Percentiles rank a stretch among this genome's conserved stretches.
Conservation (phyloP, 2,888 invertebrate species). For the Sphaerophoria taeniata region DNA sequence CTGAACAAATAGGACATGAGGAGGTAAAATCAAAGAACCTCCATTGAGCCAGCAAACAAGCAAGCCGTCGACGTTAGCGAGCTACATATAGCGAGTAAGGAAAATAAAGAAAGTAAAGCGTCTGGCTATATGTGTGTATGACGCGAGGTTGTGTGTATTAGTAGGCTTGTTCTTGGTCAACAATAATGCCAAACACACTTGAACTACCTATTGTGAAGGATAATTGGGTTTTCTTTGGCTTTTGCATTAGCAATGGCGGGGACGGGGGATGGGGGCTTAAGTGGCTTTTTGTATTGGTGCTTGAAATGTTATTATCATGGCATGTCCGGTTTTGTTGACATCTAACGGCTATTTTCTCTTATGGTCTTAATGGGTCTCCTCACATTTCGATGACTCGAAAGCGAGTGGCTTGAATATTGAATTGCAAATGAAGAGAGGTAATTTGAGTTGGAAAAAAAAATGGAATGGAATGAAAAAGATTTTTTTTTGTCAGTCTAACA, state of each 20-base stretch:
- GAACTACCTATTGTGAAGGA: constrained; percentile 36
- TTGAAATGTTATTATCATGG: constrained; percentile 52
- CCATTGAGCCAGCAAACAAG: constrained; percentile 25
- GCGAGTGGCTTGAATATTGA: constrained; percentile 20
- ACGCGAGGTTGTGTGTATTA: background rate
- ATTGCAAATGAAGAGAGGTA: constrained; percentile 30
- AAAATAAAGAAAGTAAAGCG: constrained; percentile 6
- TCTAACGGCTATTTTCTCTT: constrained; percentile 18
- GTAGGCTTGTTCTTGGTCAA: constrained; percentile 40
- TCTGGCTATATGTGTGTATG: constrained; percentile 43
- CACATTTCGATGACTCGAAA: background rate
- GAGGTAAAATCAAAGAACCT: constrained; percentile 49
- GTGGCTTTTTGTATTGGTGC: constrained; percentile 44
- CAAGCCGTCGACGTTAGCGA: background rate
- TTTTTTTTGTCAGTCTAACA: no score
- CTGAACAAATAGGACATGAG: constrained; percentile 64
- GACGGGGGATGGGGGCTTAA: constrained; percentile 25
- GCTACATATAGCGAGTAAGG: background rate
- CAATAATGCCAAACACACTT: constrained; percentile 32
- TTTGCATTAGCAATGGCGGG: background rate
- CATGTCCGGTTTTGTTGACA: constrained; percentile 38
- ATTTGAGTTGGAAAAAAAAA: background rate
- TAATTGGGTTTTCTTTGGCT: constrained; percentile 62
- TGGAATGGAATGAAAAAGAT: no score
- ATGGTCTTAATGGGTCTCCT: constrained; percentile 1